Base-by-base conservation (phyloP, 1,140 invertebrate species). In the Drosophila miranda region DNA sequence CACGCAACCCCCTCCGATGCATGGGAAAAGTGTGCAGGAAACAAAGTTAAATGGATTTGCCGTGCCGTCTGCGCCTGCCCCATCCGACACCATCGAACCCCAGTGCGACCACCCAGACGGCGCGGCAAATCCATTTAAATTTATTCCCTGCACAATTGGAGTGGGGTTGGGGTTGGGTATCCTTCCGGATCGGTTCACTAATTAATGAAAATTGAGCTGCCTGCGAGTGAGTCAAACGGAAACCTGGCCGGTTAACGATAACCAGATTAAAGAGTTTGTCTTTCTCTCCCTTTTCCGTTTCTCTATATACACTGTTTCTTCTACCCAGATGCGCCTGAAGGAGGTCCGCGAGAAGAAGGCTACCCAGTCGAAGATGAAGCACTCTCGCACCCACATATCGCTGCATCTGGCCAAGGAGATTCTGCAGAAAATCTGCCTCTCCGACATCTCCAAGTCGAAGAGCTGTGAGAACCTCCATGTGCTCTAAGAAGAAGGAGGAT, bases 401-500 rank as follows among this genome's bases (percentile, higher is more conserved):
- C 90, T 96, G 61, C 95, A 95, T 89, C 93, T 95, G 67, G 95
- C 95, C 4, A 92, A 95, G 58, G 95, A 96, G 75, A 94, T 97
- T 51, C 92, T 98, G 13, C 95, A 96, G 69, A 97, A 97, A 90
- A 95, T 98, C 75, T 97, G 96, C 88, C 93, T 96, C 68, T 96
- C 96, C 77, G 96, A 97, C 91, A 95, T 95, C 52, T 95, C 94
- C 44, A 97, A 97, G 92, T 97, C 96, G 14, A 97, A 97, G 89
- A 97, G 96, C 52, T 98, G 97, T 89, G 96, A 98, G 91, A 97
- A 98, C 91, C 92, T 98, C 51, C 96, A 97, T 89, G 96, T 97
- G 60, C 93, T 97, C 52, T 98, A 95, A 94, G 51, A 8, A 69
- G 11, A 13, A 59, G 19, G 30, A 26, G 14, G 26, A 26, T 26